These are phyloP conservation scores for Eupithecia dodoneata DNA, from an alignment of 2,888 invertebrate genomes.

Conservation along the genomic window DNA sequence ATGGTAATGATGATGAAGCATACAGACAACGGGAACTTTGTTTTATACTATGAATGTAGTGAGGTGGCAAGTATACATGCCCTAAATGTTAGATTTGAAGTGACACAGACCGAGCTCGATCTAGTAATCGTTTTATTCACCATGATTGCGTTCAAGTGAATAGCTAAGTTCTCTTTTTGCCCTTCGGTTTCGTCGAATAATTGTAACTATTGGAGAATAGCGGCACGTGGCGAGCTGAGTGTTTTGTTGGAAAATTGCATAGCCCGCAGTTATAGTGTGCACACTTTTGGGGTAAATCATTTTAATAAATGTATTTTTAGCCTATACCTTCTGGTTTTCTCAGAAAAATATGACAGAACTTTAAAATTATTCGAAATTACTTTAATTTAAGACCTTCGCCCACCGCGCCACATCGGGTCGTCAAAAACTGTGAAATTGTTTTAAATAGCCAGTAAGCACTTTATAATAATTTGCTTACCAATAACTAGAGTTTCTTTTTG, in stretches of 20 bases:
- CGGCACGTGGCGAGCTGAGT: constrained; percentile 76
- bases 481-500: neutral
- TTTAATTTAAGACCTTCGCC: too few species aligned
- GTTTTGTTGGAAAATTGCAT: constrained; percentile 55
- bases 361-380: too few species aligned
- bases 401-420: too few species aligned
- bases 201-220: constrained; percentile 67
- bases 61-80: too few species aligned
- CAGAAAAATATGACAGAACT: neutral
- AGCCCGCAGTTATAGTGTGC: constrained; percentile 9
- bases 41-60: too few species aligned
- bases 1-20: too few species aligned
- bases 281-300: constrained; percentile 7
- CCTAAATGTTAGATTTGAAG: neutral
- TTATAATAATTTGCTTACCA: neutral
- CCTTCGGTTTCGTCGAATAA: constrained; percentile 66
- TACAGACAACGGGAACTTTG: too few species aligned
- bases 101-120: constrained; percentile 47
- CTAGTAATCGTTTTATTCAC: constrained; percentile 70
- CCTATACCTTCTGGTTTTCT: neutral
- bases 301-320: constrained; percentile 11
- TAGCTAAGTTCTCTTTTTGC: constrained; percentile 71
- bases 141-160: constrained; percentile 70
- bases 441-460: neutral
- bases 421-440: too few species aligned